These are phyloP conservation scores for Cotesia chilonis DNA, from an alignment of 1,140 invertebrate species.

Conservation along the genomic window DNA sequence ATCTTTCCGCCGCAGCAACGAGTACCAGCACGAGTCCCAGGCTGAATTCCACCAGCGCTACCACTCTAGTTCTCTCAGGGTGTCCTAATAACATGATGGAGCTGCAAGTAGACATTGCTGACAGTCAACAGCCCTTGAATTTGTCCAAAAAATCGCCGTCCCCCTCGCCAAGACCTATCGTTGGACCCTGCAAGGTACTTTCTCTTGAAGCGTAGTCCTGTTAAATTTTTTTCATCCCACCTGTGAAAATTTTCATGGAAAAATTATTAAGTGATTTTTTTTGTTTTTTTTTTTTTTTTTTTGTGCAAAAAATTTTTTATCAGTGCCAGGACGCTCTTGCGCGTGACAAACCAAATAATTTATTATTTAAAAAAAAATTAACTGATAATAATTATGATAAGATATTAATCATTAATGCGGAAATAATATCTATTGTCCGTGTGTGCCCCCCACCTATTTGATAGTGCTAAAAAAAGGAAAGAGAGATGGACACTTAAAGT, in stretches of 20 bases:
- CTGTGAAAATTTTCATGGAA: neutral
- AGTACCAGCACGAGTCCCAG: slow-evolving; percentile 58
- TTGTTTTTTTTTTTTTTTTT: neutral
- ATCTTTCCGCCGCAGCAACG: slow-evolving; percentile 55
- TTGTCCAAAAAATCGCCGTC: slow-evolving; percentile 88
- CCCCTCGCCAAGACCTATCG: slow-evolving; percentile 72
- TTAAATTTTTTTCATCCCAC: neutral
- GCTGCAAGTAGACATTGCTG: slow-evolving; percentile 81
- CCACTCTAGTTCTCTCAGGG: slow-evolving; percentile 57
- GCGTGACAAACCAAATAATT: slow-evolving; percentile 75
- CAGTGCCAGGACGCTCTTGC: slow-evolving; percentile 61
- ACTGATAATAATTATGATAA: slow-evolving; percentile 42
- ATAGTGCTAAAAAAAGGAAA: slow-evolving; percentile 29
- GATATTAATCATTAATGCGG: neutral
- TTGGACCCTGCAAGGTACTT: slow-evolving; percentile 65
- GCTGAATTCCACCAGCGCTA: slow-evolving; percentile 60
- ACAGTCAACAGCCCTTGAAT: slow-evolving; percentile 84
- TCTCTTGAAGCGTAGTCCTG: slow-evolving; percentile 70
- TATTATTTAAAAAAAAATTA: slow-evolving; percentile 67
- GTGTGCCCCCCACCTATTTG: slow-evolving; percentile 16
- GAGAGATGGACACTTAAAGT: slow-evolving; percentile 17
- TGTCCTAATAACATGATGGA: slow-evolving; percentile 72
- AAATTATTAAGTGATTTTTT: too few relatives aligned
- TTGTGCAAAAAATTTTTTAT: neutral
- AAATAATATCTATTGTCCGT: neutral